A percentile compares a stretch with the other conserved stretches of the same genome.
Evolutionary conservation across 2,113 vertebrate species (phyloP).

Genomic region (Poeciliopsis retropinna): DNA sequence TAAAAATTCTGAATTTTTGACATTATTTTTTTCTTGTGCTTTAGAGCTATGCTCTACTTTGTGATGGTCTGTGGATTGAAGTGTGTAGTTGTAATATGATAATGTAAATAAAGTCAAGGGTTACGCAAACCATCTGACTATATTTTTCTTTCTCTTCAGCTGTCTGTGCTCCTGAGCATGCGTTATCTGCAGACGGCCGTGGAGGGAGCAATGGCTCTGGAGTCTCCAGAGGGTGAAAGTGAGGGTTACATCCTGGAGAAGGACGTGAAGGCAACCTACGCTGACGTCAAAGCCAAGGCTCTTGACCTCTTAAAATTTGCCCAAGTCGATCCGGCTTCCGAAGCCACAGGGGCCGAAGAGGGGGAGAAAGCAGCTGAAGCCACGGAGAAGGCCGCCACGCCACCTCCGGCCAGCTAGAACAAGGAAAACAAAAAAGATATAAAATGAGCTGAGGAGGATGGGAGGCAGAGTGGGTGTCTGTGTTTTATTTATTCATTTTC

Average conservation of each 20-base stretch:
- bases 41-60: too few species aligned
- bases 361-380: slow-evolving; percentile 41
- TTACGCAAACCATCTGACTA: neutral
- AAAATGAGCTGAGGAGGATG: slow-evolving; percentile 22
- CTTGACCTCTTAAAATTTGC: slow-evolving; percentile 63
- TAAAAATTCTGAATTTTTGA: too few species aligned
- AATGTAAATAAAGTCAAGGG: neutral
- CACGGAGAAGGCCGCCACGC: slow-evolving; percentile 59
- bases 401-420: slow-evolving; percentile 69
- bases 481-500: slow-evolving; percentile 39
- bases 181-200: slow-evolving; percentile 86
- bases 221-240: slow-evolving; percentile 78
- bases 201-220: slow-evolving; percentile 79
- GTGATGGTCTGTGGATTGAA: too few species aligned
- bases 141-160: slow-evolving; percentile 62
- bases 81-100: too few species aligned
- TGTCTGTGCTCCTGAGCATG: slow-evolving; percentile 80
- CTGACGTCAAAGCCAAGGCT: slow-evolving; percentile 57
- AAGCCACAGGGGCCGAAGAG: neutral
- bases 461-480: slow-evolving; percentile 16
- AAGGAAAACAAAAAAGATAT: neutral
- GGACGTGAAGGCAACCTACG: slow-evolving; percentile 80
- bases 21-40: too few species aligned
- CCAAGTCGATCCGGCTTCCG: slow-evolving; percentile 66
- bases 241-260: slow-evolving; percentile 86